phyloP scores from a whole-genome alignment of 2,888 invertebrate genomes.

The Prosopocoilus inquinatus region DNA sequence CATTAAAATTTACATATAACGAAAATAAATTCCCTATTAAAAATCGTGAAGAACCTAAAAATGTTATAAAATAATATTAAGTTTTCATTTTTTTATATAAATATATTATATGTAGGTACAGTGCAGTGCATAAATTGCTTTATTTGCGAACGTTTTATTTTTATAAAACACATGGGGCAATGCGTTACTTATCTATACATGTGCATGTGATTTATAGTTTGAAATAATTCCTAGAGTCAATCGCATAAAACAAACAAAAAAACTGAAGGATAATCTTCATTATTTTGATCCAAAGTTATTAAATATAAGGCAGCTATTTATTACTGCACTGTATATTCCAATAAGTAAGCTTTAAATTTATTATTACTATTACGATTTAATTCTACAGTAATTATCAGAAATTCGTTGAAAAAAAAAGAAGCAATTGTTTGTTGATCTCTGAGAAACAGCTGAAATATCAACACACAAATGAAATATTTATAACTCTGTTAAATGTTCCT shows the following conservation, averaged over 20 bases:
- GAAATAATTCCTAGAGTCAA: background rate
- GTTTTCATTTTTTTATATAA: slow-evolving; percentile 6
- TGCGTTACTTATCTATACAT: background rate
- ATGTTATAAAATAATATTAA: slow-evolving; percentile 20
- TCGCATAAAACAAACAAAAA: background rate
- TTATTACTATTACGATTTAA: background rate
- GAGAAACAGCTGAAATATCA: background rate
- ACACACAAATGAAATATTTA: background rate
- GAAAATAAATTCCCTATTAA: slow-evolving; percentile 61
- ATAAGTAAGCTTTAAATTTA: slow-evolving; percentile 1
- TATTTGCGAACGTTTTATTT: too few species aligned
- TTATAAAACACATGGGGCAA: background rate
- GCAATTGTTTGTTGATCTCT: slow-evolving; percentile 5
- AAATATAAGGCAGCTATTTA: background rate
- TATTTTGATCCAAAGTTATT: background rate
- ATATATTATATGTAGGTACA: slow-evolving; percentile 2
- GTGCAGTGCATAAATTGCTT: slow-evolving; percentile 13
- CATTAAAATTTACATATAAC: slow-evolving; percentile 56
- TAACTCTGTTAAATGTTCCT: slow-evolving; percentile 16
- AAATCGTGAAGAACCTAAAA: slow-evolving; percentile 33
- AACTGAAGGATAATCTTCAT: background rate
- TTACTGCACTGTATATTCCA: slow-evolving; percentile 1
- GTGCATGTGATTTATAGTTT: slow-evolving; percentile 1
- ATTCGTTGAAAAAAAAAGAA: background rate
- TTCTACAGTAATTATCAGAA: too few species aligned